Conservation (phyloP, 2,797 vertebrate genomes). For the Knipowitschia caucasica region DNA sequence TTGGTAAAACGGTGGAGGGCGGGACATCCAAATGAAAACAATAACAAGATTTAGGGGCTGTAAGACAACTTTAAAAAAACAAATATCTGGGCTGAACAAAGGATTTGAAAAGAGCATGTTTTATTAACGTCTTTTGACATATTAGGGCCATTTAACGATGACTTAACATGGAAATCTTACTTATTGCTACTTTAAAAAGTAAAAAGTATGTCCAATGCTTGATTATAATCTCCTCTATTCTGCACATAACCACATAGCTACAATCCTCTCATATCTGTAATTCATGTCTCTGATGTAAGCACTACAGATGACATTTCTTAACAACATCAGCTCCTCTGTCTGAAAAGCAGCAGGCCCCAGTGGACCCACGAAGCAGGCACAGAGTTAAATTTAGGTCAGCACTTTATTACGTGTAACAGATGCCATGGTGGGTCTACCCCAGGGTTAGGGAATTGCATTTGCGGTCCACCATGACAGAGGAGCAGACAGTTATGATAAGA, state of each 20-base stretch:
- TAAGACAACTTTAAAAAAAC: no score
- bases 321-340: constrained; percentile 22
- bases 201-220: no score
- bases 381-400: constrained; percentile 69
- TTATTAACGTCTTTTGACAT: no score
- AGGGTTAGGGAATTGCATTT: constrained; percentile 68
- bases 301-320: constrained; percentile 22
- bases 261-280: constrained; percentile 7
- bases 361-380: constrained; percentile 39
- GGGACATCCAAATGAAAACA: no score
- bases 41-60: no score
- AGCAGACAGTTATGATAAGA: constrained; percentile 71
- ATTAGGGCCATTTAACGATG: no score
- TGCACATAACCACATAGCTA: background rate
- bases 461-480: constrained; percentile 60
- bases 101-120: no score
- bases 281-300: constrained; percentile 11
- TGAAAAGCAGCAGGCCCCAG: constrained; percentile 11
- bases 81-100: no score
- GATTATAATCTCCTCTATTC: background rate
- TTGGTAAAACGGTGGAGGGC: no score
- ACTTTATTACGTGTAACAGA: constrained; percentile 72
- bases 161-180: no score
- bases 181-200: no score
- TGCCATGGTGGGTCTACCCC: constrained; percentile 52